phyloP scores from a whole-genome alignment of 1,140 invertebrate genomes.

The Nomia melanderi region DNA sequence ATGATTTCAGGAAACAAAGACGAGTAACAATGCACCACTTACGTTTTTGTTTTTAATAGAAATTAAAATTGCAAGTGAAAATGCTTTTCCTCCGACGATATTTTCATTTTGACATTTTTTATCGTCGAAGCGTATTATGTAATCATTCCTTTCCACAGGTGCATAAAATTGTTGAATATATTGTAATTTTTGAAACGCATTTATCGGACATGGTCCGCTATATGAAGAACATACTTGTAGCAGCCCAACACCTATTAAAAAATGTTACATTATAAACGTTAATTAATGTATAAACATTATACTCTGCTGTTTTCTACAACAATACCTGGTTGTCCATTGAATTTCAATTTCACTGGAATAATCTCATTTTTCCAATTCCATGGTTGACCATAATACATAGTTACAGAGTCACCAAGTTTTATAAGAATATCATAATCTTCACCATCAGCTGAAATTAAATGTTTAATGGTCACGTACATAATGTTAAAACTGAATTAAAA shows the following conservation, averaged over 20 bases:
- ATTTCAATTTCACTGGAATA: constrained; percentile 46
- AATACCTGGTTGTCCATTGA: constrained; percentile 59
- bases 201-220: constrained; percentile 13
- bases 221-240: constrained; percentile 50
- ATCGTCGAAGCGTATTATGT: constrained; percentile 78
- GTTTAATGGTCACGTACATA: background rate
- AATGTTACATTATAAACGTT: background rate
- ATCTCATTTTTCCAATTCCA: constrained; percentile 56
- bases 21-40: constrained; percentile 28
- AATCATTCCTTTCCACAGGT: constrained; percentile 38
- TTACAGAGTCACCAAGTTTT: constrained; percentile 32
- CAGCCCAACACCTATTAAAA: constrained; percentile 52
- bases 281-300: background rate
- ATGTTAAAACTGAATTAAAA: background rate
- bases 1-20: background rate
- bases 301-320: background rate
- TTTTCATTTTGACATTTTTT: constrained; percentile 61
- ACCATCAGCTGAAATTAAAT: constrained; percentile 50
- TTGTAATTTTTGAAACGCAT: background rate
- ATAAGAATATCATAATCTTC: constrained; percentile 43
- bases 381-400: constrained; percentile 62
- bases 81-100: constrained; percentile 89
- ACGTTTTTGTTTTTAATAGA: constrained; percentile 79
- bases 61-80: constrained; percentile 84
- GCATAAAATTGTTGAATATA: background rate